These are phyloP conservation scores for Cenopis cana DNA, from an alignment of 2,888 invertebrate species.

Conservation along the genomic window DNA sequence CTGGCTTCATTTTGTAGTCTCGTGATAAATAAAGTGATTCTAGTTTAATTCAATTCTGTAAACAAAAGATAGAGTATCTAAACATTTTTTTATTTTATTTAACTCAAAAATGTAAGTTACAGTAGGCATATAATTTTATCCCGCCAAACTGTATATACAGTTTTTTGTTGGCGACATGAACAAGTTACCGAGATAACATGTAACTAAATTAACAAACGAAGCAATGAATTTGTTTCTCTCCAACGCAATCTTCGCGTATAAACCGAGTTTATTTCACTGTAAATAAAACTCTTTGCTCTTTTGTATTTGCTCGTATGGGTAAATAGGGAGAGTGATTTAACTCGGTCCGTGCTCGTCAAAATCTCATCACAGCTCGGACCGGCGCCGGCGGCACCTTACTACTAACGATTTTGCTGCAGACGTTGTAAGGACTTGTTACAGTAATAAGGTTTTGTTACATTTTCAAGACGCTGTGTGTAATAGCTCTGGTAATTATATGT, in stretches of 20 bases:
- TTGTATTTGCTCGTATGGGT: conserved; percentile 9
- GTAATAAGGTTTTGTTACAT: conserved; percentile 4
- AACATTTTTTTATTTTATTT: too few relatives aligned
- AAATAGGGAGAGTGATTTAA: conserved; percentile 2
- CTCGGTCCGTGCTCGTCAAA: conserved; percentile 7
- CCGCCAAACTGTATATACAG: too few relatives aligned
- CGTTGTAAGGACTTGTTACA: conserved; percentile 17
- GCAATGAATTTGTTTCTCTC: conserved; percentile 2
- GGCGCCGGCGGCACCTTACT: conserved; percentile 30
- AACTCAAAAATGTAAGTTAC: too few relatives aligned
- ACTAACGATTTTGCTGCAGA: conserved; percentile 39
- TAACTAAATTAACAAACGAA: conserved; percentile 18
- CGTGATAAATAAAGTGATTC: not conserved
- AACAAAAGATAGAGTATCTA: not conserved
- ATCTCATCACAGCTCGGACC: conserved; percentile 40
- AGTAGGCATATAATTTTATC: too few relatives aligned
- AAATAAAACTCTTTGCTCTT: conserved; percentile 17
- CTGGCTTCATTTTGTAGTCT: not conserved
- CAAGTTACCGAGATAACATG: conserved; percentile 13
- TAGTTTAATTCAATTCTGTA: not conserved
- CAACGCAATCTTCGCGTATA: conserved; percentile 16
- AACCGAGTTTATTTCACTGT: conserved; percentile 9
- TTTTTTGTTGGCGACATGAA: too few relatives aligned
- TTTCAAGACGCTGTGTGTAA: not conserved
- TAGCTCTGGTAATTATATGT: not conserved